A percentile compares a stretch with the other conserved stretches of the same genome.
phyloP scores from a whole-genome alignment of 2,888 invertebrate genomes.

The Protophormia terraenovae region DNA sequence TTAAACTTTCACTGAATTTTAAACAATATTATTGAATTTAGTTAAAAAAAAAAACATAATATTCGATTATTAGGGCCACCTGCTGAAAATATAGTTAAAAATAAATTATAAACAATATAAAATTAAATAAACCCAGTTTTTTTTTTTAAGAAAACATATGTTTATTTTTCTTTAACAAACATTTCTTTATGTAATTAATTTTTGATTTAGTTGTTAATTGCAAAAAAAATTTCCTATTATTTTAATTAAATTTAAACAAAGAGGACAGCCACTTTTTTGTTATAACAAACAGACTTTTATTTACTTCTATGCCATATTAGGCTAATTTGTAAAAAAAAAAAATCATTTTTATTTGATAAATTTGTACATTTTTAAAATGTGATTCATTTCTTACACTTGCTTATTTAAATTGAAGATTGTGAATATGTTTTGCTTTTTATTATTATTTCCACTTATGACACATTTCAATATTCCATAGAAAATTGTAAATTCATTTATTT shows the following conservation, averaged over 20 bases:
- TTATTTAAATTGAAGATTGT: neutral
- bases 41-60: neutral
- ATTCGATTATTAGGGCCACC: neutral
- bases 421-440: neutral
- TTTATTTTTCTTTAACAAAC: neutral
- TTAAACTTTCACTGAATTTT: neutral
- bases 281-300: neutral
- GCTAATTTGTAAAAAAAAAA: neutral
- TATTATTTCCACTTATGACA: neutral
- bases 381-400: constrained; percentile 36
- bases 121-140: neutral
- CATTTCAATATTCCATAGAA: constrained; percentile 18
- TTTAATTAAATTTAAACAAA: neutral
- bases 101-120: neutral
- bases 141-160: neutral
- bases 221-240: neutral
- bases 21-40: neutral
- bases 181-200: neutral
- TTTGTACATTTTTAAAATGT: constrained; percentile 23
- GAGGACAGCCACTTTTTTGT: too few species aligned
- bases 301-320: neutral
- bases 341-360: neutral
- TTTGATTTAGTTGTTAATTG: too few species aligned
- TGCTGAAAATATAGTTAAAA: neutral
- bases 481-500: constrained; percentile 21